These are phyloP conservation scores for Drosophila arizonae DNA, from an alignment of 1,140 invertebrate species.

Conservation along the genomic window DNA sequence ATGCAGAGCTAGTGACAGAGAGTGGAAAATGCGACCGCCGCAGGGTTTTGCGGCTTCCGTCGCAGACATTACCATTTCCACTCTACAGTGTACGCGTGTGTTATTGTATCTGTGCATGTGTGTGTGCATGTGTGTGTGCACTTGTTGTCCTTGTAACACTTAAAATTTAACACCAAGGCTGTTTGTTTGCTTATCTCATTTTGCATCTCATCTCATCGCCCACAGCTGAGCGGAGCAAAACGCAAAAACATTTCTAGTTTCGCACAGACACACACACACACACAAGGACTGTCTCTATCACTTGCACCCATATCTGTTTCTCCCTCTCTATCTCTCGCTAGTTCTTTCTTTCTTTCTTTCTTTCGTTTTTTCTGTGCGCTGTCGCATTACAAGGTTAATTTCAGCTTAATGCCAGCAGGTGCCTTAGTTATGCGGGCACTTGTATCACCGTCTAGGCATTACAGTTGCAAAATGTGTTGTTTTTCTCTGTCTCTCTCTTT, in stretches of 20 bases:
- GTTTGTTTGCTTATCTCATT: slow-evolving; percentile 78
- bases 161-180: slow-evolving; percentile 80
- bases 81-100: slow-evolving; percentile 2
- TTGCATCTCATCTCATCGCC: slow-evolving; percentile 61
- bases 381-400: slow-evolving; percentile 70
- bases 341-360: not conserved
- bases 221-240: slow-evolving; percentile 1
- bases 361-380: slow-evolving; percentile 23
- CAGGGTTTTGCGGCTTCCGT: slow-evolving; percentile 55
- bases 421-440: slow-evolving; percentile 60
- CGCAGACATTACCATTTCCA: slow-evolving; percentile 33
- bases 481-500: slow-evolving; percentile 25
- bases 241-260: not conserved
- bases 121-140: slow-evolving; percentile 5
- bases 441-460: slow-evolving; percentile 43
- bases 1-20: slow-evolving; percentile 24
- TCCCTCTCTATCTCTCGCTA: not conserved
- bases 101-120: slow-evolving; percentile 1
- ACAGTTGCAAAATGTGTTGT: slow-evolving; percentile 3
- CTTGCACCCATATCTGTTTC: not conserved
- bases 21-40: slow-evolving; percentile 55
- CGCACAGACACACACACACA: slow-evolving; percentile 5
- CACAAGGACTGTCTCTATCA: not conserved
- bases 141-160: slow-evolving; percentile 79
- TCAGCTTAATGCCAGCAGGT: slow-evolving; percentile 63